Conservation (phyloP, 1,140 invertebrate genomes). For the Chionoecetes opilio region DNA sequence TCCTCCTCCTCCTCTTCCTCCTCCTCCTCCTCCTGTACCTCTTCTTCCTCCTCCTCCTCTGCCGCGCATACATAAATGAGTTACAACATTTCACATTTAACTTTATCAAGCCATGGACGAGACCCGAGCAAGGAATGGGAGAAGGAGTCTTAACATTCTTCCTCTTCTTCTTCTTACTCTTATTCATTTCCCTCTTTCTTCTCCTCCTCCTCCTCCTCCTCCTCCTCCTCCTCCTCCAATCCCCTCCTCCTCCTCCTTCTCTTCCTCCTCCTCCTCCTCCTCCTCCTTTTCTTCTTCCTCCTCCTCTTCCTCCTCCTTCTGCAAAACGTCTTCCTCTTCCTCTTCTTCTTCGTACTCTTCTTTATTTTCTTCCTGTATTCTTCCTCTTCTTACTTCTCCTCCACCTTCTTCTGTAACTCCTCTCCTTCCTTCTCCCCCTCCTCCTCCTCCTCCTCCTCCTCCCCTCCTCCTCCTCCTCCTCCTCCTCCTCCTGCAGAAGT, state of each 20-base stretch:
- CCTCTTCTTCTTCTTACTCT: neutral
- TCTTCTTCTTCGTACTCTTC: neutral
- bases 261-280: too few relatives aligned
- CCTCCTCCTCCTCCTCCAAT: neutral
- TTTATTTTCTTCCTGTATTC: too few relatives aligned
- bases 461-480: neutral
- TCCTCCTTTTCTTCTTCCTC: neutral
- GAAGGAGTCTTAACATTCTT: neutral
- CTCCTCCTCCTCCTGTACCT: neutral
- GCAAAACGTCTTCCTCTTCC: neutral
- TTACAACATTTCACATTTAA: neutral
- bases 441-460: neutral
- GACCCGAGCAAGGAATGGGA: neutral
- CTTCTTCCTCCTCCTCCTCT: neutral
- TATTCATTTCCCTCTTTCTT: neutral
- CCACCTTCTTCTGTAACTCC: neutral
- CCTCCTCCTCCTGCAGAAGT: slow-evolving; percentile 35
- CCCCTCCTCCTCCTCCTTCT: too few relatives aligned
- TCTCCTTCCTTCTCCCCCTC: neutral
- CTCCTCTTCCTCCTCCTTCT: neutral
- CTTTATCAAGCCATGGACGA: neutral
- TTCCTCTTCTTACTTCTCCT: neutral
- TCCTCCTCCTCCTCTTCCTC: neutral
- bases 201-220: neutral
- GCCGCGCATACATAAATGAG: neutral